Conservation (phyloP, 2,797 vertebrate genomes). For the Siniperca scherzeri region DNA sequence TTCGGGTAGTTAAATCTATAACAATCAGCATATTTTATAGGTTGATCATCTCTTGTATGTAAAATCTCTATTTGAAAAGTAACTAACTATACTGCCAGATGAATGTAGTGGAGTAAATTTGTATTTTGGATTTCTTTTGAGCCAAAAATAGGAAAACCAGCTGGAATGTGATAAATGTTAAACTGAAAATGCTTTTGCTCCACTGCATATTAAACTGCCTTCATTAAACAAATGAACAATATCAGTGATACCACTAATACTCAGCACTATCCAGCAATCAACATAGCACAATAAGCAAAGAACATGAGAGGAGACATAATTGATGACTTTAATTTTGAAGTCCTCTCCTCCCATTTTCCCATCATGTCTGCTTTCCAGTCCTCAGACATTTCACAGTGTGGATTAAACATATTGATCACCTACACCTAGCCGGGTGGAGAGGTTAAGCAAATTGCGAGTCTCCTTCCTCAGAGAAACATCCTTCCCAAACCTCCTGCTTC, state of each 20-base stretch:
- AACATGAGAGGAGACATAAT: constrained; percentile 43
- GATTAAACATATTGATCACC: constrained; percentile 79
- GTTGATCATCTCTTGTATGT: neutral
- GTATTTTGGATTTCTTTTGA: neutral
- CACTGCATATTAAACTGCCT: constrained; percentile 16
- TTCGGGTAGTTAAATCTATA: neutral
- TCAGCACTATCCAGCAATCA: constrained; percentile 22
- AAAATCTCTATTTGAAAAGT: neutral
- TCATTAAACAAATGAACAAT: constrained; percentile 29
- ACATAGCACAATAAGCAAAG: constrained; percentile 28
- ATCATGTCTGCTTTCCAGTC: constrained; percentile 16
- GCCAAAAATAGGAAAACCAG: neutral
- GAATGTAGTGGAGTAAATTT: neutral
- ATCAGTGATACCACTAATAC: constrained; percentile 8
- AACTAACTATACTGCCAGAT: neutral
- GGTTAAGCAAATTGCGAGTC: constrained; percentile 65
- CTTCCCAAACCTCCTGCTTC: constrained; percentile 35
- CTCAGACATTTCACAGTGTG: constrained; percentile 45
- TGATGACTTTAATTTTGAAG: constrained; percentile 71
- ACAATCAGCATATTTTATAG: neutral
- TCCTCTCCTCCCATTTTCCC: constrained; percentile 32
- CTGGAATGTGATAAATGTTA: neutral
- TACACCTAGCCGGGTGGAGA: constrained; percentile 50
- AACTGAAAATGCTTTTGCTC: constrained; percentile 2
- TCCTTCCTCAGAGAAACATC: constrained; percentile 42